These are phyloP conservation scores for Schizaphis graminum DNA, from an alignment of 2,888 invertebrate genomes.

Conservation along the genomic window DNA sequence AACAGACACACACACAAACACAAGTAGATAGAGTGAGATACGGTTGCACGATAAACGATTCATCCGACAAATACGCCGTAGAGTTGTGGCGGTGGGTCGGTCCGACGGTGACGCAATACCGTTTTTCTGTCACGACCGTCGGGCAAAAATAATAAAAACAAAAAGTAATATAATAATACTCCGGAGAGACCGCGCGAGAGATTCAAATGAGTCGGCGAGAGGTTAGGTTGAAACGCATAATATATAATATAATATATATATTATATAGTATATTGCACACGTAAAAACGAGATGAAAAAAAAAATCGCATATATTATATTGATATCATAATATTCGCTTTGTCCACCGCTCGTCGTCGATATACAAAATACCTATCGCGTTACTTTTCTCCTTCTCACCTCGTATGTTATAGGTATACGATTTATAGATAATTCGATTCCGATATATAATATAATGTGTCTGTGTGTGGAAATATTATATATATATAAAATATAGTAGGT, in stretches of 20 bases:
- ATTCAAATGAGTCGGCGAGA: neutral
- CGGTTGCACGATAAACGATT: constrained; percentile 55
- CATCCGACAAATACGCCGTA: constrained; percentile 41
- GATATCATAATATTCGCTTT: constrained; percentile 19
- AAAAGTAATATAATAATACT: constrained; percentile 21
- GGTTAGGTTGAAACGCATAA: neutral
- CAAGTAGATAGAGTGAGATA: constrained; percentile 8
- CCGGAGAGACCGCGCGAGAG: constrained; percentile 6
- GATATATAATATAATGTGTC: neutral
- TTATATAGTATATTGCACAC: neutral
- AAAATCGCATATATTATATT: neutral
- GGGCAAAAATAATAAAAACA: constrained; percentile 12
- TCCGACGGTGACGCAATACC: constrained; percentile 36
- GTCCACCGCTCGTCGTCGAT: constrained; percentile 1
- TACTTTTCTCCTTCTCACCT: neutral
- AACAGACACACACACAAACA: neutral
- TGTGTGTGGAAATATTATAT: neutral
- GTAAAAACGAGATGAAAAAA: neutral
- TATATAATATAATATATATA: neutral
- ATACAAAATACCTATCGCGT: neutral
- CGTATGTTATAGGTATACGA: neutral
- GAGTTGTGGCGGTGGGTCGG: neutral
- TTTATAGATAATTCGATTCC: neutral
- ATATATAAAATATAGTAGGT: neutral
- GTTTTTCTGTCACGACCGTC: constrained; percentile 54